These are phyloP conservation scores for Brachionus rotundiformis DNA, from an alignment of 1,140 invertebrate genomes.

Conservation along the genomic window DNA sequence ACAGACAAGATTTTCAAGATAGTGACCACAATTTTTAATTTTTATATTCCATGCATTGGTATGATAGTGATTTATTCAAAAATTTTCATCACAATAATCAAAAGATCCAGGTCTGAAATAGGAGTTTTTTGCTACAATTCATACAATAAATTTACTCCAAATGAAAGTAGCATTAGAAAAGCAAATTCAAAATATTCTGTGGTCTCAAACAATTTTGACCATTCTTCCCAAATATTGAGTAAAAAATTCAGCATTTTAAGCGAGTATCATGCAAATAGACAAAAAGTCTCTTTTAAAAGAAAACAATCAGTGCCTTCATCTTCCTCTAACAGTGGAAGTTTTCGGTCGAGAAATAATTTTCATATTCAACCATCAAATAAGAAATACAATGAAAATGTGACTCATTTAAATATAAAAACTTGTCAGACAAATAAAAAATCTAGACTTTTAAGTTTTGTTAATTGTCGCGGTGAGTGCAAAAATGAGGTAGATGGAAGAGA, in stretches of 20 bases:
- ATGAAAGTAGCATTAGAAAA: slow-evolving; percentile 12
- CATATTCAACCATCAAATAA: background rate
- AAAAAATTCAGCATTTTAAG: background rate
- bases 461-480: slow-evolving; percentile 18
- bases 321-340: background rate
- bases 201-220: background rate
- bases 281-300: slow-evolving; percentile 36
- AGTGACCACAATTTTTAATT: slow-evolving; percentile 40
- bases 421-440: background rate
- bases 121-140: slow-evolving; percentile 6
- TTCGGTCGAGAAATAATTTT: background rate
- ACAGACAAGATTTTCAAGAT: slow-evolving; percentile 49
- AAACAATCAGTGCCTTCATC: background rate
- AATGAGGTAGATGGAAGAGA: background rate
- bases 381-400: background rate
- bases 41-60: slow-evolving; percentile 46
- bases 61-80: slow-evolving; percentile 51
- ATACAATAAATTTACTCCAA: background rate
- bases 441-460: background rate
- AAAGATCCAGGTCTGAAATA: slow-evolving; percentile 43
- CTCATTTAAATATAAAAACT: background rate
- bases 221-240: background rate
- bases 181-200: background rate
- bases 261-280: background rate
- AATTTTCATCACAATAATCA: slow-evolving; percentile 22